A percentile compares a stretch with the other conserved stretches of the same genome.
Evolutionary conservation across 1,140 invertebrate species (phyloP).

Genomic region (Neodiprion pinetum): DNA sequence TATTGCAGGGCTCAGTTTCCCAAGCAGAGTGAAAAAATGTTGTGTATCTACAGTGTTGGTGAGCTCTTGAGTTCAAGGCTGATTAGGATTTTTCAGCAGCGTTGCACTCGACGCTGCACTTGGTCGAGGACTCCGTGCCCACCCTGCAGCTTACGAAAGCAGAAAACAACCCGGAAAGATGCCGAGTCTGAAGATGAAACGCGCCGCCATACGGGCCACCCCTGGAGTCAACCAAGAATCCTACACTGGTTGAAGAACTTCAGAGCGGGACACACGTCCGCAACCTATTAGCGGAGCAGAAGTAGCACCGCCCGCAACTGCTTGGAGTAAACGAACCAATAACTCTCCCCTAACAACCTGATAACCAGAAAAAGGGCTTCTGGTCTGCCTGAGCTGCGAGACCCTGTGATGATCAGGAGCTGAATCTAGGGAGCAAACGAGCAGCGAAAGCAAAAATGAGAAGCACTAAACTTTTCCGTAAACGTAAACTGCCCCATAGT

Average conservation of each 20-base stretch:
- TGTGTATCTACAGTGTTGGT: no score
- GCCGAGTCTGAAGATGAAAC: neutral
- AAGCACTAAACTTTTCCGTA: no score
- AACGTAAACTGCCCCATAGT: no score
- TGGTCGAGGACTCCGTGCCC: neutral
- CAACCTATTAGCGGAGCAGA: constrained; percentile 1
- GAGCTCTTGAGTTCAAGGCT: no score
- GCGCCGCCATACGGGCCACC: neutral
- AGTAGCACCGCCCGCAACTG: neutral
- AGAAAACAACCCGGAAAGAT: neutral
- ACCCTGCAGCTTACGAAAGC: neutral
- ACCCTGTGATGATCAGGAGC: no score
- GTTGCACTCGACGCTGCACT: no score
- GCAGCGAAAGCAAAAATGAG: no score
- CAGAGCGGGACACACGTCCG: neutral
- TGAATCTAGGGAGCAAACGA: no score
- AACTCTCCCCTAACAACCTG: neutral
- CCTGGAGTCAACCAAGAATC: neutral
- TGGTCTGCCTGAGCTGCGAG: neutral
- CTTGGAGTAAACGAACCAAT: neutral
- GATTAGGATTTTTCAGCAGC: no score
- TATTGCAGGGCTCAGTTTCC: no score
- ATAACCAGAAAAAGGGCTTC: neutral
- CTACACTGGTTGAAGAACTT: no score
- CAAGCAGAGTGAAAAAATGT: no score